Percentiles rank a stretch among this genome's conserved stretches.
phyloP scores from a whole-genome alignment of 2,888 invertebrate species.

The Drosophila tanythrix region DNA sequence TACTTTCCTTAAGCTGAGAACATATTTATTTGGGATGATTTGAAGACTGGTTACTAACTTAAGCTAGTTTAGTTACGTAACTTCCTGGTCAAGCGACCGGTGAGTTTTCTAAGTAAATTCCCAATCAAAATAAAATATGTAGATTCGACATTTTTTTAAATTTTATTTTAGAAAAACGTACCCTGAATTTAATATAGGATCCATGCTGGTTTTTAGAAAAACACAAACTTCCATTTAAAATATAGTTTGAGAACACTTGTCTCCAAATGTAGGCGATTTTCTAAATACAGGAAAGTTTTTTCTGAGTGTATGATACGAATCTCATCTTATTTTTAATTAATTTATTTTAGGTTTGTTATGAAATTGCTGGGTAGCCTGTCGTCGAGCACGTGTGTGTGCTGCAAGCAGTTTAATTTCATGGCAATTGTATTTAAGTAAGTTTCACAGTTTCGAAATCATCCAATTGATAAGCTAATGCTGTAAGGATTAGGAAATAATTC shows the following conservation, averaged over 20 bases:
- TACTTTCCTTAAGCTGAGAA: background rate
- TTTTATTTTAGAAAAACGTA: background rate
- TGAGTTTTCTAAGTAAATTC: background rate
- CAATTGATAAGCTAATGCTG: slow-evolving; percentile 45
- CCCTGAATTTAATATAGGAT: background rate
- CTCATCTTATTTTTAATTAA: background rate
- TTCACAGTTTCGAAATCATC: slow-evolving; percentile 37
- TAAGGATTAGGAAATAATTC: slow-evolving; percentile 19
- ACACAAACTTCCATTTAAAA: background rate
- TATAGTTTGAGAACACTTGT: background rate
- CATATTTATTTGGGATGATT: background rate
- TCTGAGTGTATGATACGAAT: background rate
- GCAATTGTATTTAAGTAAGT: slow-evolving; percentile 14
- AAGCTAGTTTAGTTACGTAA: background rate
- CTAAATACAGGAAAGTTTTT: background rate
- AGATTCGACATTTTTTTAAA: background rate
- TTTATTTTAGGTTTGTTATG: background rate
- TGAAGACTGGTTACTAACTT: background rate
- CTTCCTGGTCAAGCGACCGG: background rate
- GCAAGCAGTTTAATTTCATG: background rate
- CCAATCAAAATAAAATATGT: background rate
- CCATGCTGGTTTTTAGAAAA: background rate
- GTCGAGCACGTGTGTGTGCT: background rate
- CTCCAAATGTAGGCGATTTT: background rate
- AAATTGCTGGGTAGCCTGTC: background rate